A percentile compares a stretch with the other conserved stretches of the same genome.
phyloP scores from a whole-genome alignment of 2,888 invertebrate species.

The Polydrusus pterygomalis region DNA sequence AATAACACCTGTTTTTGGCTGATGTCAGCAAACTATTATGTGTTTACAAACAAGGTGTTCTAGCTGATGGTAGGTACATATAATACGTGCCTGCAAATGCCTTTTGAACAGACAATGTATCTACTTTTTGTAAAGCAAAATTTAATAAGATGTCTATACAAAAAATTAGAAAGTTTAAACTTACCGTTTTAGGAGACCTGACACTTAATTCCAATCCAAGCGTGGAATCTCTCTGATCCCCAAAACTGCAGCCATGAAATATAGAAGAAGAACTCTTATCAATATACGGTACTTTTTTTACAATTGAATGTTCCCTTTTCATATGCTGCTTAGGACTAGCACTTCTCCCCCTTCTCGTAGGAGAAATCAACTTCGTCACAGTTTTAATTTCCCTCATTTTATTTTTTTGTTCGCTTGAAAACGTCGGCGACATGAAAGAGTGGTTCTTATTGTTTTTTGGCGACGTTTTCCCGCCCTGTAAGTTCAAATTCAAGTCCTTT shows the following conservation, averaged over 20 bases:
- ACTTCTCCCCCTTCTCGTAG: constrained; percentile 65
- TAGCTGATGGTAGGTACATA: no score
- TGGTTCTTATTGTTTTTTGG: constrained; percentile 52
- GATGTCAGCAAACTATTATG: no score
- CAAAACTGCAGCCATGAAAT: constrained; percentile 32
- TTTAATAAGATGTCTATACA: no score
- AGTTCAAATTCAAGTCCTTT: constrained; percentile 42
- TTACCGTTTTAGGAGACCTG: constrained; percentile 42
- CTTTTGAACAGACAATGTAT: no score
- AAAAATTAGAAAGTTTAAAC: no score
- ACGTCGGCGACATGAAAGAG: constrained; percentile 68
- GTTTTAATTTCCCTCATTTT: constrained; percentile 63
- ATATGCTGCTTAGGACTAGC: constrained; percentile 61
- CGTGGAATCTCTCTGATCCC: constrained; percentile 13
- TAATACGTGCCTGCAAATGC: no score
- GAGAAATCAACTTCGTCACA: constrained; percentile 62
- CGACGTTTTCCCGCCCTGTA: constrained; percentile 31
- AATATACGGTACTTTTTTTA: constrained; percentile 62
- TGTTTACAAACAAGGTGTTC: no score
- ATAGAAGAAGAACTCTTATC: constrained; percentile 60
- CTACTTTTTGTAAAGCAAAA: no score
- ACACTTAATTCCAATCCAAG: constrained; percentile 40
- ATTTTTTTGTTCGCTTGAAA: constrained; percentile 67
- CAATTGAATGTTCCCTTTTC: constrained; percentile 26
- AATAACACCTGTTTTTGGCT: no score